Base-by-base conservation (phyloP, 2,113 vertebrate genomes). In the Nothobranchius furzeri region DNA sequence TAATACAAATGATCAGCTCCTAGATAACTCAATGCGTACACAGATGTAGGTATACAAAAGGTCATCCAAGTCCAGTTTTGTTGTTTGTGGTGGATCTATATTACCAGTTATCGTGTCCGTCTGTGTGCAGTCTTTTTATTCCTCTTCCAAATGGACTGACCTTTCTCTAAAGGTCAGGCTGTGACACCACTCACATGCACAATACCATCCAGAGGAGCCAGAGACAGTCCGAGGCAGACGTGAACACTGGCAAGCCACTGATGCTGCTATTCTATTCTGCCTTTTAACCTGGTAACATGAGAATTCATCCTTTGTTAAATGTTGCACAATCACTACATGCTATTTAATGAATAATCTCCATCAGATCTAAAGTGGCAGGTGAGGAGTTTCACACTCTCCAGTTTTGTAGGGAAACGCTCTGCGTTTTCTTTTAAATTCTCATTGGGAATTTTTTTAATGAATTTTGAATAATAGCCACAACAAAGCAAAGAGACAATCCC, bases 121-220 rank as follows among this genome's bases (percentile, higher is more conserved):
- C 69, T 76, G 84, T 48, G 55, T 36, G 42, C 74, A 70, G 74
- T 82, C 75, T 76, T 70, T 77, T 71, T 89, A 61, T 83, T 86
- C 69, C 73, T 82, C 54, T 68, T 84, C 81, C 82, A 85, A 87
- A 83, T 70, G 54, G 58, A 70, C 57, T 70, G 81, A 87, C 88
- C 85, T 91, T 91, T 88, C 52, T 70, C 57, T 76, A 90, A 91
- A 91, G 89, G 88, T 88, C 84, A 82, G 71, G 45, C 48, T 24
- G 85, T 81, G 84, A 91, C 85, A 87, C 81, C 58, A 58, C 77
- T 90, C 85, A 87, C 89, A 88, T 89, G 82, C 86, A 86, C 84
- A 88, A 84, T 76, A 67, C 47, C 54, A 52, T 70, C 73, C 57
- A 56, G 7, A 74, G 73, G 10, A 49, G 76, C 76, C 51, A 74